Base-by-base conservation (phyloP, 2,797 vertebrate species). In the Mastacembelus armatus region DNA sequence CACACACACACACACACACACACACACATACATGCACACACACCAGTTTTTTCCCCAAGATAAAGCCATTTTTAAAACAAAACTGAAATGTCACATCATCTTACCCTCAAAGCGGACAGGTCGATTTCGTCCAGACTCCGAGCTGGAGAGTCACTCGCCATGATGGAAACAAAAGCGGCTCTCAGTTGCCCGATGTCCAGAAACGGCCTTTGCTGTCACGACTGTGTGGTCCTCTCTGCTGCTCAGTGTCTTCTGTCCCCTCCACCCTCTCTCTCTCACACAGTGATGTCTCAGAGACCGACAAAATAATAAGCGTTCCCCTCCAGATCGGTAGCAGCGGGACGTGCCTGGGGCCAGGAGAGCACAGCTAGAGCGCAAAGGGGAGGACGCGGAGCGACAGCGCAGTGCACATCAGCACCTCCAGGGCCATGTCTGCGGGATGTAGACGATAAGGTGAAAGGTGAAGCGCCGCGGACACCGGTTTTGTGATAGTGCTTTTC, bases 81-180 rank as follows among this genome's bases (percentile, higher is more conserved):
- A 2, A 5, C 16, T 7, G 8, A 59, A 40, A 45, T 22, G 36
- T 30, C 21, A 38, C 6, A 47, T 22, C 18, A n/a, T 75, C 96
- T 96, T 84, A 98, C 97, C 95, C 95, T 94, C 88, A 98, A 80
- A 71, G 95, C 92, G 42, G 96, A 96, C 57, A 98, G 95, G 89
- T 98, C 96, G 71, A 97, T 98, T 86, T 98, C 96, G 79, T 96
- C 95, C 94, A 96, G 91, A 90, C 96, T 96, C 81, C 96, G 93
- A 65, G 96, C 96, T 29, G 96, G 96, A 63, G 96, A 97, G 85
- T 98, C 97, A 81, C 95, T 97, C 93, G 96, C 96, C 97, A 97
- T 97, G 88, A 94, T 96, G 81, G 84, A 85, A 78, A 83, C 84
- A 60, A 69, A 56, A 88, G 66, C 54, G 45, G 60, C 61, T 70